Evolutionary conservation across 2,797 vertebrate species (phyloP), one percentile per base, ranked within the genome.

Genomic region (Phyllotis vaccarum): DNA sequence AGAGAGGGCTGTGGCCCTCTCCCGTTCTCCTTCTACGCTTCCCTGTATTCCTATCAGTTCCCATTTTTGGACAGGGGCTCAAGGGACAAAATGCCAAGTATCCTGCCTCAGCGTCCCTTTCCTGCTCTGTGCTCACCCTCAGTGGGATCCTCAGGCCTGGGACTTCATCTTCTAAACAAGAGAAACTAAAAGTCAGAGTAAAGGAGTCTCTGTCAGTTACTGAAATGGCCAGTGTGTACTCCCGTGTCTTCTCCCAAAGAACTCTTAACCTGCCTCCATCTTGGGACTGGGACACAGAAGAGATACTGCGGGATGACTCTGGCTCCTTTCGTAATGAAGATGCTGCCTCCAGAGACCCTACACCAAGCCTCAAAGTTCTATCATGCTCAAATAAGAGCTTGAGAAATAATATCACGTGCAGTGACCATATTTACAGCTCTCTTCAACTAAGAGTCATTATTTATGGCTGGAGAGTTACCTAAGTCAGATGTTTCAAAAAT

Each of bases 391-490:
- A 82, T 40, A 91, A 54, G 12, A 13, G 78, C 40, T 78, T 43
- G 3, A 40, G 54, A 31, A 86, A 49, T 13, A 80, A 7, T 80
- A 56, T 46, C 52, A 64, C 68, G 78, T 82, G 46, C 22, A 90
- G 40, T 87, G 62, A 76, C 37, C 49, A 10, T 74, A 86, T 89
- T 89, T 91, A 86, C 2, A 86, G 62, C 13, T 10, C 37, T 76
- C 64, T 68, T 93, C 75, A 88, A 86, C 37, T 88, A 52, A 72
- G 7, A 94, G 46, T 58, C 54, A 29, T 58, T 70, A 93, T 64
- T 92, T 90, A 79, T 83, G 64, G n/a, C 34, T 94, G 6, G 6
- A 91, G 27, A 43, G 58, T 75, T 87, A 93, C 58, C 75, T 96
- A 68, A 93, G 86, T 82, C 68, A 91, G 58, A 62, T 58, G 31